A percentile compares a stretch with the other conserved stretches of the same genome.
These are phyloP conservation scores for Trachymyrmex septentrionalis DNA, from an alignment of 1,140 invertebrate species.

Conservation along the genomic window DNA sequence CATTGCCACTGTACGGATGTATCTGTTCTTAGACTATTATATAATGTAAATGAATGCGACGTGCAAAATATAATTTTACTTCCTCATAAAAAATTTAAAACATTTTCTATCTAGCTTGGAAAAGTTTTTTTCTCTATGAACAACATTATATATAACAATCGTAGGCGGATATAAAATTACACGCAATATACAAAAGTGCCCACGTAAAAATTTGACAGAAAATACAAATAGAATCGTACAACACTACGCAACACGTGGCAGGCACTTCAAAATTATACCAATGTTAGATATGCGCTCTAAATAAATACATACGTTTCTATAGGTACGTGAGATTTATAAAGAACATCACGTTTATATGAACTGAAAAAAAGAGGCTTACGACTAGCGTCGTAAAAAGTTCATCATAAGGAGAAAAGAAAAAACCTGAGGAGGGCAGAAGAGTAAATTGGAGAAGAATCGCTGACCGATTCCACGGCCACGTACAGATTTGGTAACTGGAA, in stretches of 20 bases:
- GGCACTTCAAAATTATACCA: neutral
- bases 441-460: slow-evolving; percentile 68
- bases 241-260: neutral
- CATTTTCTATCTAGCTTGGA: neutral
- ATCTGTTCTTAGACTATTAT: neutral
- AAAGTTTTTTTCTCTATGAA: neutral
- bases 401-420: neutral
- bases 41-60: neutral
- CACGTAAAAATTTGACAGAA: neutral
- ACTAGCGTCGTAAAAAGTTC: neutral
- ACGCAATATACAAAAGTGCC: neutral
- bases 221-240: neutral
- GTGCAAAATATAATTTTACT: neutral
- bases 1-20: neutral
- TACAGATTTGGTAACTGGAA: slow-evolving; percentile 69
- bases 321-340: neutral
- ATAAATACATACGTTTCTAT: neutral
- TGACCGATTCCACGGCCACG: slow-evolving; percentile 71
- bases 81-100: neutral
- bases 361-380: neutral
- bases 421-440: neutral
- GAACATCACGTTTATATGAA: slow-evolving; percentile 10
- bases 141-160: neutral
- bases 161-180: neutral
- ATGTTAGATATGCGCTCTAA: slow-evolving; percentile 2